Percentiles rank a stretch among this genome's conserved stretches.
These are phyloP conservation scores for Cenopis cana DNA, from an alignment of 2,888 invertebrate genomes.

Conservation along the genomic window DNA sequence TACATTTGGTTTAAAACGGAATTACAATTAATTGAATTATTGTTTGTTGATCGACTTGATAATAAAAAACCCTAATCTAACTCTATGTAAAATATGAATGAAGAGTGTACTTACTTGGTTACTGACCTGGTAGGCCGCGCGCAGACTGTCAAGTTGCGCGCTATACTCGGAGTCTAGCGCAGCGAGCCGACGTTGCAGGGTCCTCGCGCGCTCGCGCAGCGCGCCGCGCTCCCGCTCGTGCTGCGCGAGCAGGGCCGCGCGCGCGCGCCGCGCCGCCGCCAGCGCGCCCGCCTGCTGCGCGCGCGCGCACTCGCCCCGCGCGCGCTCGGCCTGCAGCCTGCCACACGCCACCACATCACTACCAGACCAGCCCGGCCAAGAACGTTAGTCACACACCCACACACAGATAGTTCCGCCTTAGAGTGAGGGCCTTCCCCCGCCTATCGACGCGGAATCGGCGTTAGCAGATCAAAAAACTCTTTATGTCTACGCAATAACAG, in stretches of 20 bases:
- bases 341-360: slow-evolving; percentile 3
- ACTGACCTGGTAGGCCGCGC: slow-evolving; percentile 89
- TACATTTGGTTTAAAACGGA: too few species aligned
- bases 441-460: too few species aligned
- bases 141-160: slow-evolving; percentile 91
- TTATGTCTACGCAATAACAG: too few species aligned
- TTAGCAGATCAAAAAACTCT: too few species aligned
- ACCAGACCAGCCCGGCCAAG: neutral
- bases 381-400: slow-evolving; percentile 1
- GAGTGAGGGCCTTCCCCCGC: too few species aligned
- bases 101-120: slow-evolving; percentile 53
- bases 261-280: slow-evolving; percentile 77
- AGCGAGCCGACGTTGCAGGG: slow-evolving; percentile 89
- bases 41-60: too few species aligned
- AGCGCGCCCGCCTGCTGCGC: slow-evolving; percentile 77
- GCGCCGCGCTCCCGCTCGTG: slow-evolving; percentile 86
- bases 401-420: neutral
- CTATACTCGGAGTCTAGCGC: slow-evolving; percentile 93
- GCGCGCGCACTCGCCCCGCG: slow-evolving; percentile 72
- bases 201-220: slow-evolving; percentile 88
- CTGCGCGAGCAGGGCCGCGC: slow-evolving; percentile 73
- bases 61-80: too few species aligned
- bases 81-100: slow-evolving; percentile 2
- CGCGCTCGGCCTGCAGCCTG: slow-evolving; percentile 73
- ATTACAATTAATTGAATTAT: too few species aligned